These are phyloP conservation scores for Hirtodrosophila histrioides DNA, from an alignment of 2,888 invertebrate species.

Conservation along the genomic window DNA sequence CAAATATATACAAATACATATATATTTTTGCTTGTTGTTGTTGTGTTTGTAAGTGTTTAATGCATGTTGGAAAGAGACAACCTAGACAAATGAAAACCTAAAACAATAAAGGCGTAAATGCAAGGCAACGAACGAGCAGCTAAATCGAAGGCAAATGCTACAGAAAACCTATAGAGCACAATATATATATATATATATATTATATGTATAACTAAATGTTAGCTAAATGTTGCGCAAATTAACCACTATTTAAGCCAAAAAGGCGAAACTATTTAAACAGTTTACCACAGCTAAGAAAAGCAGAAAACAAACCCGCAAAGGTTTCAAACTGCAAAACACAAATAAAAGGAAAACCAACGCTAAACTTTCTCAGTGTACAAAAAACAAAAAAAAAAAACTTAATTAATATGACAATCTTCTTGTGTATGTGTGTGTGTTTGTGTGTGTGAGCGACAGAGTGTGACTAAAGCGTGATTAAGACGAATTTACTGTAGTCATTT, in stretches of 20 bases:
- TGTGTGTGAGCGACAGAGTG: slow-evolving; percentile 29
- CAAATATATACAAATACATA: slow-evolving; percentile 13
- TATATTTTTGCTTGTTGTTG: slow-evolving; percentile 52
- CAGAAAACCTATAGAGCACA: slow-evolving; percentile 16
- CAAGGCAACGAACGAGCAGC: slow-evolving; percentile 56
- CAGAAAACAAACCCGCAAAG: slow-evolving; percentile 44
- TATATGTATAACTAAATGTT: slow-evolving; percentile 34
- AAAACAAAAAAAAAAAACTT: slow-evolving; percentile 24
- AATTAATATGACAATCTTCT: slow-evolving; percentile 68
- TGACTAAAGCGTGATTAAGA: slow-evolving; percentile 73
- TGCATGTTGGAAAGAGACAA: slow-evolving; percentile 43
- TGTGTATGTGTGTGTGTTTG: slow-evolving; percentile 24
- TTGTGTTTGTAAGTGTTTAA: slow-evolving; percentile 51
- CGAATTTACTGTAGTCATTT: slow-evolving; percentile 73
- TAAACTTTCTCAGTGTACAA: slow-evolving; percentile 47
- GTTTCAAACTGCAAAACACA: slow-evolving; percentile 49
- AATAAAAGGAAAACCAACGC: slow-evolving; percentile 16
- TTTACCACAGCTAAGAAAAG: slow-evolving; percentile 21
- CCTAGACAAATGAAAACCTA: background rate
- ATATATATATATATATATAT: slow-evolving; percentile 16
- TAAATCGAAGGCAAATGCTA: slow-evolving; percentile 17
- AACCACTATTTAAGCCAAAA: slow-evolving; percentile 30
- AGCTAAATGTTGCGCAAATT: slow-evolving; percentile 43
- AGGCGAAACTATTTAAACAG: slow-evolving; percentile 26
- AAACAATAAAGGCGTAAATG: slow-evolving; percentile 57